Evolutionary conservation across 2,888 invertebrate species (phyloP).

Genomic region (Ectropis crepuscularia): DNA sequence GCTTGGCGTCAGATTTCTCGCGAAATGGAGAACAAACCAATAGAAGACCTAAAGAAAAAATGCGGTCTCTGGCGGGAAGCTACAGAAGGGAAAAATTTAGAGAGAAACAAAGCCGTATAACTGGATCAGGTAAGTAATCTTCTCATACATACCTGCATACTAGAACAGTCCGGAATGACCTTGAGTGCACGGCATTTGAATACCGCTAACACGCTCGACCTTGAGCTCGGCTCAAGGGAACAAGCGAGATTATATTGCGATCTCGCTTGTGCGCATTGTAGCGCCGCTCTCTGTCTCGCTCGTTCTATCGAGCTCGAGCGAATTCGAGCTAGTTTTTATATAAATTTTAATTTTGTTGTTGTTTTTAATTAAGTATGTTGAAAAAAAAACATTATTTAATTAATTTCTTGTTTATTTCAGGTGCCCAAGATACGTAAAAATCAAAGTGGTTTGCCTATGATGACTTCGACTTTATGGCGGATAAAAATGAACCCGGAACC

Average conservation of each 20-base stretch:
- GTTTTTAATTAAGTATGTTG: conserved; percentile 7
- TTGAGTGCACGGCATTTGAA: conserved; percentile 20
- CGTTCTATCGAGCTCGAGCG: conserved; percentile 14
- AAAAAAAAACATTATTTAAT: conserved; percentile 11
- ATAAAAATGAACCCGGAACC: conserved; percentile 42
- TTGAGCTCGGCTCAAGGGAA: conserved; percentile 5
- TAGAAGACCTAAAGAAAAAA: conserved; percentile 41
- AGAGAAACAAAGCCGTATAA: conserved; percentile 42
- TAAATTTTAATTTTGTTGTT: conserved; percentile 9
- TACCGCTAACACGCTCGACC: conserved; percentile 16
- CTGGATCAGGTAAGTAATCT: conserved; percentile 41
- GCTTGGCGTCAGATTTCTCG: conserved; percentile 42
- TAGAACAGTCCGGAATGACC: conserved; percentile 21
- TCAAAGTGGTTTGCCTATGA: conserved; percentile 39
- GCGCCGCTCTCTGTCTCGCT: conserved; percentile 14
- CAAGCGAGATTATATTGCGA: conserved; percentile 15
- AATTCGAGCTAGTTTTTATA: conserved; percentile 16
- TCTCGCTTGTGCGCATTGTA: conserved; percentile 14
- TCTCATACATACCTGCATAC: conserved; percentile 19
- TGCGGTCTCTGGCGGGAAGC: conserved; percentile 42
- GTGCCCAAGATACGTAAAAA: conserved; percentile 32
- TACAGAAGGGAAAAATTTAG: conserved; percentile 43
- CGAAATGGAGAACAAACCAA: conserved; percentile 31
- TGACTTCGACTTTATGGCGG: conserved; percentile 44
- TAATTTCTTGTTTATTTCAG: conserved; percentile 30